Base-by-base conservation (phyloP, 2,888 invertebrate genomes). In the Cecidostiba fungosa region DNA sequence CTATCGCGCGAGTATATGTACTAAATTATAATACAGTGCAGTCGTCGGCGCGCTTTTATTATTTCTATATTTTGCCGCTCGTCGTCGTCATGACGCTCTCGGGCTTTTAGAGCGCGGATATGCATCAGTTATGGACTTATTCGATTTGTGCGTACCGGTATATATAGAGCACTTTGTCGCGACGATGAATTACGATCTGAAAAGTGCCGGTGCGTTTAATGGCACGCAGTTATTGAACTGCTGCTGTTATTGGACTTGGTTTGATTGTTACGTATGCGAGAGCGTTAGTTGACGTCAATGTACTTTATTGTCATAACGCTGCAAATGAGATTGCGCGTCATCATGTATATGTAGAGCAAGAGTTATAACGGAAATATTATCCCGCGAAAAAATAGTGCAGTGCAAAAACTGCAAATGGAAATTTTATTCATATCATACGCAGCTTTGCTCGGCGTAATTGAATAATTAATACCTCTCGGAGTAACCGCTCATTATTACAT, bases 101-200 rank as follows among this genome's bases (percentile, higher is more conserved):
- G 29, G 26, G 19, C 50, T 50, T 50, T 50, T 10, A 16, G 4
- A 50, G 50, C 3, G 12, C 66, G 14, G 26, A 26, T 26, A 29
- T 26, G 14, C 14, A 8, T 8, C 5, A 26, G 66, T 29, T 69
- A 29, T 32, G 29, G 29, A 26, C 16, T 69, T 36, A 36, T 70
- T 70, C 70, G 70, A 36, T 70, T 36, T n/a, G 16, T n/a, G 8
- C 8, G 70, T 4, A 5, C 19, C 29, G n/a, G n/a, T n/a, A n/a
- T n/a, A n/a, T n/a, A n/a, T n/a, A n/a, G n/a, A 14, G 32, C 19
- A 29, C 26, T 50, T 70, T 32, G 19, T 54, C 4, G 32, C 8
- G 16, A 59, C 59, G 59, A 59, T 43, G 66, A 77, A 39, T 77
- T 77, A 78, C 78, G 78, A 66, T 23, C 47, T 47, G 78, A 66